These are phyloP conservation scores for Phania funesta DNA, from an alignment of 2,888 invertebrate species.

Conservation along the genomic window DNA sequence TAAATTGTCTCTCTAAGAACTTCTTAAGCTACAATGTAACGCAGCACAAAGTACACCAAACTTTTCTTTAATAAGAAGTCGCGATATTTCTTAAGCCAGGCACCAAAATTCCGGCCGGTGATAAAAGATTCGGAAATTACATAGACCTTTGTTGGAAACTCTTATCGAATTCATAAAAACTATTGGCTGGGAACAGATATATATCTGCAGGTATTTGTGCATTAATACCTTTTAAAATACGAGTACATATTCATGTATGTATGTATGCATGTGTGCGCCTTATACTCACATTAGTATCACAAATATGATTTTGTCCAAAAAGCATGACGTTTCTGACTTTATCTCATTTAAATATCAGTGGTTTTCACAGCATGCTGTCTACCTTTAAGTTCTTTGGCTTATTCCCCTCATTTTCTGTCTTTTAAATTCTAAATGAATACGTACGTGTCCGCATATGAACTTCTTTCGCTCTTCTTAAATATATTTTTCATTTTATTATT, in stretches of 20 bases:
- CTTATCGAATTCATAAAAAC: neutral
- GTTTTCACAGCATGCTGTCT: slow-evolving; percentile 61
- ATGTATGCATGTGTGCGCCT: neutral
- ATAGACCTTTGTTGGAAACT: too few relatives aligned
- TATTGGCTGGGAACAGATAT: neutral
- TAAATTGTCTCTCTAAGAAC: too few relatives aligned
- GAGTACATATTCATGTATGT: neutral
- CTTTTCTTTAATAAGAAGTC: too few relatives aligned
- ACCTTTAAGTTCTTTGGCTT: slow-evolving; percentile 29
- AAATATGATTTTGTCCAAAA: slow-evolving; percentile 65
- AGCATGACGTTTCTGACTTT: slow-evolving; percentile 66
- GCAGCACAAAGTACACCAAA: too few relatives aligned
- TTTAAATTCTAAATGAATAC: slow-evolving; percentile 10
- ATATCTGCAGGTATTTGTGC: neutral
- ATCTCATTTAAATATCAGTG: slow-evolving; percentile 66
- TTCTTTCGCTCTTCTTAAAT: slow-evolving; percentile 27
- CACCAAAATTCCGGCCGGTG: too few relatives aligned
- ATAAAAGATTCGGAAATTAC: too few relatives aligned
- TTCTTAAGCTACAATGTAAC: too few relatives aligned
- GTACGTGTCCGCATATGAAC: slow-evolving; percentile 17
- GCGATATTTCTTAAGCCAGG: too few relatives aligned
- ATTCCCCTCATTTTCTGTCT: slow-evolving; percentile 8
- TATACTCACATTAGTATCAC: slow-evolving; percentile 50
- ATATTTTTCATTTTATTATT: slow-evolving; percentile 5
- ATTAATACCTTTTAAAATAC: neutral